A percentile compares a stretch with the other conserved stretches of the same genome.
phyloP scores from a whole-genome alignment of 2,797 vertebrate genomes.

The Buphagus erythrorhynchus region DNA sequence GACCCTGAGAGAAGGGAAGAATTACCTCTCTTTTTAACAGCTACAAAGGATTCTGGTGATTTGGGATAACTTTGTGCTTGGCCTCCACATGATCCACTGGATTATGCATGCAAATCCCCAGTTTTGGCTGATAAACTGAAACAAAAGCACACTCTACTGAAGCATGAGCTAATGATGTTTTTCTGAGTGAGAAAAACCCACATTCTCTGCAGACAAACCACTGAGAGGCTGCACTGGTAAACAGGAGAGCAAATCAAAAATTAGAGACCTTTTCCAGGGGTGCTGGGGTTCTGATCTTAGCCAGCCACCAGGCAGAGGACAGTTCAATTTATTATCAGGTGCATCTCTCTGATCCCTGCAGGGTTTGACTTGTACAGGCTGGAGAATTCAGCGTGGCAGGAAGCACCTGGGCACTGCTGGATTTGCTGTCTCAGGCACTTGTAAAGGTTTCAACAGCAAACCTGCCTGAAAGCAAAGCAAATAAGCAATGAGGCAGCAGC shows the following conservation, averaged over 20 bases:
- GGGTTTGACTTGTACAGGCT: rapidly evolving
- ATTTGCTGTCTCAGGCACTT: neutral
- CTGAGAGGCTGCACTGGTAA: neutral
- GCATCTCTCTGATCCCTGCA: neutral
- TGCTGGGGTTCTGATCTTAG: neutral
- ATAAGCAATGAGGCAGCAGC: neutral
- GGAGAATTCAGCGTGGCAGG: neutral
- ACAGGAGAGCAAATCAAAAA: neutral
- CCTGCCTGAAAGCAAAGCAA: neutral
- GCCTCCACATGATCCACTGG: neutral
- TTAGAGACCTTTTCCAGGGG: neutral
- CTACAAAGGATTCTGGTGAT: neutral
- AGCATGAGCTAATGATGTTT: neutral
- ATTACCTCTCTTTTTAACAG: neutral
- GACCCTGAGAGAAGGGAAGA: neutral
- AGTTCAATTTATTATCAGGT: neutral
- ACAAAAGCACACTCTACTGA: neutral
- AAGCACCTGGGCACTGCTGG: neutral
- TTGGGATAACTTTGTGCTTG: neutral
- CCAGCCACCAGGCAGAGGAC: neutral
- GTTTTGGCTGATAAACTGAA: neutral
- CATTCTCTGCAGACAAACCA: neutral
- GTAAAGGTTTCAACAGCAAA: neutral
- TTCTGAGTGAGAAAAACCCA: neutral
- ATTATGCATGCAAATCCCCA: neutral